phyloP scores from a whole-genome alignment of 1,140 invertebrate species.

The Trissolcus basalis region DNA sequence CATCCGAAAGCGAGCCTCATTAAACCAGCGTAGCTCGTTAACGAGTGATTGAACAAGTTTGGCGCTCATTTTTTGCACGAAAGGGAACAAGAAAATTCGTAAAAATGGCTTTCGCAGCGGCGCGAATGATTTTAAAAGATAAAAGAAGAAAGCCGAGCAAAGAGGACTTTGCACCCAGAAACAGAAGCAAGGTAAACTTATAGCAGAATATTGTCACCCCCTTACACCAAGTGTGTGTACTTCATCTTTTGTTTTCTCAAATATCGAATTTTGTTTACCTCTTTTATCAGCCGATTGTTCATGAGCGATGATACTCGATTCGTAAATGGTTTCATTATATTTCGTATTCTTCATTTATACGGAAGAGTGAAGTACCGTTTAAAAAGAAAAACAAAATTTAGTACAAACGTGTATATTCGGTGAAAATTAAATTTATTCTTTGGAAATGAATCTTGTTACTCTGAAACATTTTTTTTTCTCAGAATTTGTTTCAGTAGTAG shows the following conservation, averaged over 20 bases:
- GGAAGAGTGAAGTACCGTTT: too few relatives aligned
- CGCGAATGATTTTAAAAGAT: slow-evolving; percentile 88
- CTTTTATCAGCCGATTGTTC: too few relatives aligned
- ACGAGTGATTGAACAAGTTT: slow-evolving; percentile 26
- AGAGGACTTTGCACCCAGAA: slow-evolving; percentile 84
- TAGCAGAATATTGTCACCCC: slow-evolving; percentile 3
- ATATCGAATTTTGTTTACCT: background rate
- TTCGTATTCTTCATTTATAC: too few relatives aligned
- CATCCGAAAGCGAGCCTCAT: slow-evolving; percentile 27
- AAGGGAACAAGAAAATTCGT: slow-evolving; percentile 1
- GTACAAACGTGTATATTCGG: too few relatives aligned
- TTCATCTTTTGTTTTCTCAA: background rate
- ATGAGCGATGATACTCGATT: background rate
- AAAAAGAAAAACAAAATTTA: too few relatives aligned
- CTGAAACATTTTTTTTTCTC: too few relatives aligned
- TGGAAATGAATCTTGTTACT: too few relatives aligned
- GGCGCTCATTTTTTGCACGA: background rate
- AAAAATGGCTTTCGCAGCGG: slow-evolving; percentile 87
- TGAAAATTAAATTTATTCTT: too few relatives aligned
- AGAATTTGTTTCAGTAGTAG: too few relatives aligned
- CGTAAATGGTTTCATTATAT: too few relatives aligned
- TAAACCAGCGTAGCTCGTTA: slow-evolving; percentile 5
- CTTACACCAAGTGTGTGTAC: slow-evolving; percentile 4
- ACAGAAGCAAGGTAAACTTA: slow-evolving; percentile 85
- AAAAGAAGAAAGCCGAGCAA: slow-evolving; percentile 86